Evolutionary conservation across 53 echinoderm and acorn worm species (phyloP).

Genomic region (Mesocentrotus franciscanus): DNA sequence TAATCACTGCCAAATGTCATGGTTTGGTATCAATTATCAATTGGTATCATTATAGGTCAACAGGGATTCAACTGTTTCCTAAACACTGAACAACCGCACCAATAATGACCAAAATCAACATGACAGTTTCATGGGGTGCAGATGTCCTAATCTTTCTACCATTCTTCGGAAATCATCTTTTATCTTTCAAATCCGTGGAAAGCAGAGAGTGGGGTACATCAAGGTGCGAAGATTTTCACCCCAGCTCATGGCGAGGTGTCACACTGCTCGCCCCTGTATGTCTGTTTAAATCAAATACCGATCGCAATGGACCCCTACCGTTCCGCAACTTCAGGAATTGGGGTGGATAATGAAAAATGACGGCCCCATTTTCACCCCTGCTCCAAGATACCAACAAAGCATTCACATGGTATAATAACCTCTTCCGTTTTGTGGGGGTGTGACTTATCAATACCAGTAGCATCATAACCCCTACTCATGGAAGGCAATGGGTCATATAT

Average conservation of each 20-base stretch:
- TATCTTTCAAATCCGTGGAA: not conserved
- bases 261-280: slow-evolving; percentile 6
- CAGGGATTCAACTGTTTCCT: not conserved
- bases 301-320: slow-evolving; percentile 32
- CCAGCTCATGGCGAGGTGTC: slow-evolving; percentile 40
- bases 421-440: not conserved
- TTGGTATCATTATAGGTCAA: not conserved
- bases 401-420: not conserved
- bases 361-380: slow-evolving; percentile 34
- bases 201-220: not conserved
- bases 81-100: slow-evolving; percentile 23
- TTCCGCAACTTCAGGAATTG: slow-evolving; percentile 35
- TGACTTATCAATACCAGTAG: not conserved
- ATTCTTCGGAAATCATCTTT: not conserved
- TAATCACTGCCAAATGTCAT: not conserved
- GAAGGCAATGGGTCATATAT: not conserved
- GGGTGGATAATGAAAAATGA: slow-evolving; percentile 53
- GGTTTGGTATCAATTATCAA: not conserved
- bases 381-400: not conserved
- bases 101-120: slow-evolving; percentile 35
- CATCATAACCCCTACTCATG: slow-evolving; percentile 1
- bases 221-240: slow-evolving; percentile 34
- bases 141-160: slow-evolving; percentile 28
- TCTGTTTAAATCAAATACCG: slow-evolving; percentile 53
- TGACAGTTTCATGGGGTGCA: slow-evolving; percentile 17